These are phyloP conservation scores for Mimumesa dahlbomi DNA, from an alignment of 2,888 invertebrate genomes.

Conservation along the genomic window DNA sequence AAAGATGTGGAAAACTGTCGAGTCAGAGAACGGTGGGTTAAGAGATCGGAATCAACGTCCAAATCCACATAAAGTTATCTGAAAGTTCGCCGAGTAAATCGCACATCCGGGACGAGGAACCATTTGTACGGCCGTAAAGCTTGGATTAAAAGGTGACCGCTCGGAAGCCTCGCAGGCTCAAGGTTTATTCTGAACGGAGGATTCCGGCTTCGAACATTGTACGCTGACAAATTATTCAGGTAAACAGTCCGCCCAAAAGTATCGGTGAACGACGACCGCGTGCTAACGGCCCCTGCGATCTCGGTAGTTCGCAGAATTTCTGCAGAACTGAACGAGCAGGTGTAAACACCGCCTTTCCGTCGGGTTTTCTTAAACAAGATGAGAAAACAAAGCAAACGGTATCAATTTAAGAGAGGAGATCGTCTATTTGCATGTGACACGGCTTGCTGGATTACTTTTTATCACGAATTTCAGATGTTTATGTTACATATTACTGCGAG, in stretches of 20 bases:
- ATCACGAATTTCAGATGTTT: too few species aligned
- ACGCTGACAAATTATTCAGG: conserved; percentile 76
- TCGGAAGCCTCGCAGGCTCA: conserved; percentile 20
- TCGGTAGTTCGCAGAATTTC: conserved; percentile 30
- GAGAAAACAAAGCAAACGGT: too few species aligned
- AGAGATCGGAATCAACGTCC: too few species aligned
- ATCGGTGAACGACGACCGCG: conserved; percentile 22
- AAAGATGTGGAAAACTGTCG: too few species aligned
- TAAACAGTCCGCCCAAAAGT: conserved; percentile 74
- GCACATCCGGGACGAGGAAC: neutral
- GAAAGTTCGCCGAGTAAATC: neutral
- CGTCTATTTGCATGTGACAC: too few species aligned
- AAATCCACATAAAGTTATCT: neutral
- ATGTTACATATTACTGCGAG: too few species aligned
- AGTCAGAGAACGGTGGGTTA: too few species aligned
- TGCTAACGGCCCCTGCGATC: conserved; percentile 1
- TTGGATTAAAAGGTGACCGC: conserved; percentile 56
- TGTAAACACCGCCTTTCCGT: conserved; percentile 23
- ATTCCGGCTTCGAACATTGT: conserved; percentile 68
- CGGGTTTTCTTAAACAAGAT: conserved; percentile 29
- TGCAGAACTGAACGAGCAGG: conserved; percentile 22
- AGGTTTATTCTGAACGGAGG: conserved; percentile 47
- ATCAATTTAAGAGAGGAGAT: too few species aligned
- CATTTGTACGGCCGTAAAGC: conserved; percentile 30
- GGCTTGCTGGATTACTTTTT: too few species aligned